Percentiles rank a stretch among this genome's conserved stretches.
Evolutionary conservation across 2,797 vertebrate genomes (phyloP).

Genomic region (Clamator glandarius): DNA sequence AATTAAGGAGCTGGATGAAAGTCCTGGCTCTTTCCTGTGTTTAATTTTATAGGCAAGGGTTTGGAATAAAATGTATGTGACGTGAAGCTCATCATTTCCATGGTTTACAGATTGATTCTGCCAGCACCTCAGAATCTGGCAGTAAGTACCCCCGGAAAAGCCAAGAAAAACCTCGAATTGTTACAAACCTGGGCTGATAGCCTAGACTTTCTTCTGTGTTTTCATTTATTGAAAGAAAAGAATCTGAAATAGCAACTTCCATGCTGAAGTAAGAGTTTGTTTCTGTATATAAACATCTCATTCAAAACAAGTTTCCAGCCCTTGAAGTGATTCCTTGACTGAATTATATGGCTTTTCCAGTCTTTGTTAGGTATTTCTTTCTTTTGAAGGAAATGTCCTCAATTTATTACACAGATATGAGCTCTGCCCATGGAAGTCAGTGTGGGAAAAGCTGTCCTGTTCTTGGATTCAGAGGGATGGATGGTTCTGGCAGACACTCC

Average conservation of each 20-base stretch:
- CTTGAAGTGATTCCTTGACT: not conserved
- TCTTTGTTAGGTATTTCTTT: not conserved
- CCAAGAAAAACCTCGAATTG: conserved; percentile 39
- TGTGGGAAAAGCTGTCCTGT: conserved; percentile 33
- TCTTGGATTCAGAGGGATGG: not conserved
- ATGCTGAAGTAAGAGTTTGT: not conserved
- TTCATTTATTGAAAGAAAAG: conserved; percentile 45
- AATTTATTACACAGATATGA: not conserved
- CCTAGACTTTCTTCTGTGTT: conserved; percentile 6
- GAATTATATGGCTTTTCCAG: not conserved
- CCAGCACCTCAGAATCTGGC: conserved; percentile 35
- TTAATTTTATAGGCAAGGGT: not conserved
- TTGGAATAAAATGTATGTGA: conserved; percentile 11
- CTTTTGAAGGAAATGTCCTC: not conserved
- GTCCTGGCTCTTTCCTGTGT: conserved; percentile 7
- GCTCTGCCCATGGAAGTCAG: not conserved
- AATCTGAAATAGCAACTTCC: not conserved
- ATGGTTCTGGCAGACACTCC: not conserved
- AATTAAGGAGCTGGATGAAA: conserved; percentile 36
- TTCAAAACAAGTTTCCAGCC: not conserved
- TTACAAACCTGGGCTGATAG: conserved; percentile 32
- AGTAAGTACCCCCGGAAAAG: not conserved
- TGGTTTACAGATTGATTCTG: conserved; percentile 45
- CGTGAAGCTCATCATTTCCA: conserved; percentile 45
- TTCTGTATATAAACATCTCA: not conserved